A percentile compares a stretch with the other conserved stretches of the same genome.
Evolutionary conservation across 2,113 vertebrate genomes (phyloP).

Genomic region (Motacilla alba): DNA sequence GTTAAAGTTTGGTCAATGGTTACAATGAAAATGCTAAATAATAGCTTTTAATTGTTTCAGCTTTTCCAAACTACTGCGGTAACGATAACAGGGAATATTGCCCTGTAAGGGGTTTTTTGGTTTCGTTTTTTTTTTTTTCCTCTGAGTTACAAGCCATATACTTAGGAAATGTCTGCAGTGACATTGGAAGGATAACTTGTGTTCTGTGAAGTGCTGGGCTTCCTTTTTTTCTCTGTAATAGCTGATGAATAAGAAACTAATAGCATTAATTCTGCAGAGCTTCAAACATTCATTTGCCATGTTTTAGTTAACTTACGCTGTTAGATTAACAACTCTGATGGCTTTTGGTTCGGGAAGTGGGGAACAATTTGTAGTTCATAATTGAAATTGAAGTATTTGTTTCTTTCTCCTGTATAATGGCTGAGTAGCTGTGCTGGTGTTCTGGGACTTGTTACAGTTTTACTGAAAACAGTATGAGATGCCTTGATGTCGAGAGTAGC

Average conservation of each 20-base stretch:
- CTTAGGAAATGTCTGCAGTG: neutral
- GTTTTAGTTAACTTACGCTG: neutral
- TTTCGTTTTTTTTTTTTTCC: neutral
- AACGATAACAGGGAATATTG: neutral
- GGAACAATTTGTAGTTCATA: neutral
- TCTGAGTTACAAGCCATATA: neutral
- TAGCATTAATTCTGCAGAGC: neutral
- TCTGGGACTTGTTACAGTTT: neutral
- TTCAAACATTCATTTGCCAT: neutral
- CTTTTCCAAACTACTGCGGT: neutral
- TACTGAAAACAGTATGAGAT: neutral
- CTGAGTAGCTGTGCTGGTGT: neutral
- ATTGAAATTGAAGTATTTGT: neutral
- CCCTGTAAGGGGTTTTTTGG: fast-evolving
- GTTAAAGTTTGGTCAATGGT: neutral
- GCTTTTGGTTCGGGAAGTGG: neutral
- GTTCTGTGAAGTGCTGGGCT: neutral
- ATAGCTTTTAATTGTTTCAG: neutral
- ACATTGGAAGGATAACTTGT: neutral
- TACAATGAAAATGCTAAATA: neutral
- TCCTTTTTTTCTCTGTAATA: neutral
- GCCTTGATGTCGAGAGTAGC: neutral
- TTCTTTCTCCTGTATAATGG: neutral
- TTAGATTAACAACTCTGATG: neutral
- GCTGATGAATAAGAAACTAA: neutral